A percentile compares a stretch with the other conserved stretches of the same genome.
Evolutionary conservation across 2,113 vertebrate genomes (phyloP).

Genomic region (Microcebus lehilahytsara): DNA sequence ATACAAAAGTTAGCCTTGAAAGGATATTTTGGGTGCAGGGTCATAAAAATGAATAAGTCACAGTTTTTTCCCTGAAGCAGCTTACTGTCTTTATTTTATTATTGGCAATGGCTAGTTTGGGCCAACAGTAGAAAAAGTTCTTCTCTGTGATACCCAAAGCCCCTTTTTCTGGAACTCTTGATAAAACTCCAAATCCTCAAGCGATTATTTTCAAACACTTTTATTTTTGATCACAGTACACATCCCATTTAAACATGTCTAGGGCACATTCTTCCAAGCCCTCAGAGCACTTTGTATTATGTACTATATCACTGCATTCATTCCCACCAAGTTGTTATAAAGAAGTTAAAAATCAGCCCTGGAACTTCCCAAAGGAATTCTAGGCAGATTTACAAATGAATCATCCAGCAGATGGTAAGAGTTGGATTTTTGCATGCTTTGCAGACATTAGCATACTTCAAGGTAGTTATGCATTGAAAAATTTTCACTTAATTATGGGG

Average conservation of each 20-base stretch:
- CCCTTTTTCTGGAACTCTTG: slow-evolving; percentile 12
- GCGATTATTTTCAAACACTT: background rate
- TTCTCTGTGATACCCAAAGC: background rate
- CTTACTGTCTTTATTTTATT: background rate
- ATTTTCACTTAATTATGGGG: background rate
- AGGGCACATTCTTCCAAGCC: background rate
- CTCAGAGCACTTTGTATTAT: background rate
- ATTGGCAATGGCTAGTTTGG: background rate
- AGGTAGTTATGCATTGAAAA: slow-evolving; percentile 27
- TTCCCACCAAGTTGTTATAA: slow-evolving; percentile 35
- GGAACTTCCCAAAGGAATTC: slow-evolving; percentile 43
- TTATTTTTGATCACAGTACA: background rate
- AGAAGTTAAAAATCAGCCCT: slow-evolving; percentile 38
- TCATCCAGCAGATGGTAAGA: slow-evolving; percentile 51
- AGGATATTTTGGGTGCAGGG: background rate
- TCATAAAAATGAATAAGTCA: background rate
- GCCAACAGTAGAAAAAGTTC: background rate
- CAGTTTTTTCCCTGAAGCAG: background rate
- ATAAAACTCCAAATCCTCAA: background rate
- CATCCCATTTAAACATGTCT: background rate
- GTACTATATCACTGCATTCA: background rate
- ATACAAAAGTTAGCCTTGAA: background rate
- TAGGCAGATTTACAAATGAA: slow-evolving; percentile 48
- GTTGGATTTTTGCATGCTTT: slow-evolving; percentile 44
- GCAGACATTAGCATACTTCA: slow-evolving; percentile 41